Conservation (phyloP, 2,113 vertebrate species). For the Elanus axillaris region DNA sequence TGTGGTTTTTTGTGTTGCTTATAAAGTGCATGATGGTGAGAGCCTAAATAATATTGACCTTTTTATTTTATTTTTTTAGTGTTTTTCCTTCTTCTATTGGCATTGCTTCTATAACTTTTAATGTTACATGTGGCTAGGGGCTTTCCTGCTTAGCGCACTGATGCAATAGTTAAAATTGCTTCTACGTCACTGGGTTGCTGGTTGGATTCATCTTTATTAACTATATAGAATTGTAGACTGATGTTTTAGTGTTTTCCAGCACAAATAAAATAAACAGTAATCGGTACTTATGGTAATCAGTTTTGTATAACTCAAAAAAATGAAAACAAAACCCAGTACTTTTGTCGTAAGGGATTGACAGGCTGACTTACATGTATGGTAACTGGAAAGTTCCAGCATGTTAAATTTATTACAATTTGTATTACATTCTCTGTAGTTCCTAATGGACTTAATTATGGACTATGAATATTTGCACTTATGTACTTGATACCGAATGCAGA, state of each 20-base stretch:
- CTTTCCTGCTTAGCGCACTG: conserved; percentile 82
- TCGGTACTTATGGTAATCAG: conserved; percentile 86
- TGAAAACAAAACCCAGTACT: conserved; percentile 75
- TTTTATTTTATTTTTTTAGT: conserved; percentile 79
- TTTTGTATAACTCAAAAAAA: conserved; percentile 91
- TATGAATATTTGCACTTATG: conserved; percentile 98
- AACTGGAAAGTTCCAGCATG: conserved; percentile 90
- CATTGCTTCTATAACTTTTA: conserved; percentile 86
- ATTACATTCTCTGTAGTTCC: conserved; percentile 94
- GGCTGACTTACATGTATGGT: conserved; percentile 87
- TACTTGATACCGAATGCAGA: conserved; percentile 98
- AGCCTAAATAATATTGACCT: conserved; percentile 80
- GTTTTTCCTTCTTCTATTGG: conserved; percentile 81
- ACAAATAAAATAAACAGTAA: conserved; percentile 85
- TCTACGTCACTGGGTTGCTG: conserved; percentile 86
- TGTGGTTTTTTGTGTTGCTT: conserved; percentile 93
- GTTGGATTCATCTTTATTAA: conserved; percentile 89
- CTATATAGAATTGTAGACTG: conserved; percentile 83
- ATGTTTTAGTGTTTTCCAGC: conserved; percentile 89
- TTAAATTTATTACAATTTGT: conserved; percentile 94
- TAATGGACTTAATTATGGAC: conserved; percentile 87
- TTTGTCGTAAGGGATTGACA: conserved; percentile 86
- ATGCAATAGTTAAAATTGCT: conserved; percentile 86
- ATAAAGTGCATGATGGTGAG: conserved; percentile 96
- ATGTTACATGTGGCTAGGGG: conserved; percentile 83